Percentiles rank a stretch among this genome's conserved stretches.
Evolutionary conservation across 2,797 vertebrate genomes (phyloP).

Genomic region (Acanthiza pusilla): DNA sequence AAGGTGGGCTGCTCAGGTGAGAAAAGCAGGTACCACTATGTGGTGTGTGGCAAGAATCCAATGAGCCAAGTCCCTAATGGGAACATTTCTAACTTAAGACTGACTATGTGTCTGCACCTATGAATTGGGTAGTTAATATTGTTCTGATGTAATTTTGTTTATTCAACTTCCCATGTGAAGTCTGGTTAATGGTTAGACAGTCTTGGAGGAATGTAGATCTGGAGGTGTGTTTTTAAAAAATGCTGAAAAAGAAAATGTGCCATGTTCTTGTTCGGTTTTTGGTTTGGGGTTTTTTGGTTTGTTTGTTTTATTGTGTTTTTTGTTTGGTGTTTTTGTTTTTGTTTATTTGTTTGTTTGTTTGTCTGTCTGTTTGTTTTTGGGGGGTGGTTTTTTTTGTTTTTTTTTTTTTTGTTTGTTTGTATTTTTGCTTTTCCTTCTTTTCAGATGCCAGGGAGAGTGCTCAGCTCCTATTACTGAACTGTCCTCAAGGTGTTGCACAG

Average conservation of each 20-base stretch:
- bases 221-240: background rate
- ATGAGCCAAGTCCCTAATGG: background rate
- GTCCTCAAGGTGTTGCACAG: background rate
- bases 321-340: no score
- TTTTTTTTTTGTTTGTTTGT: fast-evolving
- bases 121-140: background rate
- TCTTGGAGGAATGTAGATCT: background rate
- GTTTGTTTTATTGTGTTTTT: no score
- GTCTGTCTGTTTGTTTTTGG: background rate
- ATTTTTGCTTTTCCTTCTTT: background rate
- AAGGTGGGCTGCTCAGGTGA: background rate
- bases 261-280: background rate
- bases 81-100: background rate
- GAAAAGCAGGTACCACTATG: background rate
- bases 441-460: background rate
- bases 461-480: background rate
- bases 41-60: background rate
- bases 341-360: background rate
- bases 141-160: background rate
- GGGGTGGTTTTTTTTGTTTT: no score
- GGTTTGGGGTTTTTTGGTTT: background rate
- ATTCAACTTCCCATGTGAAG: background rate
- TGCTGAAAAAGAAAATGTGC: background rate
- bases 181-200: background rate
- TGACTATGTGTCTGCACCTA: background rate